Evolutionary conservation across 2,797 vertebrate species (phyloP).

Genomic region (Ctenopoma multispine): DNA sequence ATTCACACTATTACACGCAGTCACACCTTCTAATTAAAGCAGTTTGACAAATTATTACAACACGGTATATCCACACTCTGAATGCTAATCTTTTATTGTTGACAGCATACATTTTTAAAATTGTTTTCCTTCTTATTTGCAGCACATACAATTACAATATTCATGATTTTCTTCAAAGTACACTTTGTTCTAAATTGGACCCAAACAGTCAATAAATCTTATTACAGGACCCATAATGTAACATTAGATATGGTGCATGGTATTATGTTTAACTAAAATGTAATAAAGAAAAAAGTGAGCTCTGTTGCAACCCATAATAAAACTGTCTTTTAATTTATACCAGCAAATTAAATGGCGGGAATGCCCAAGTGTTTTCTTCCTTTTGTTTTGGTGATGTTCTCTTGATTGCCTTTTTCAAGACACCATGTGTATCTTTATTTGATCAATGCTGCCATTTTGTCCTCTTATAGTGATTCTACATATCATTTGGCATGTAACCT

Average conservation of each 20-base stretch:
- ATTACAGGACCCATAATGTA: slow-evolving; percentile 5
- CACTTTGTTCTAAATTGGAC: slow-evolving; percentile 5
- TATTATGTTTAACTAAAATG: slow-evolving; percentile 4
- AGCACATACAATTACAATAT: neutral
- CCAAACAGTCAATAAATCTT: slow-evolving; percentile 16
- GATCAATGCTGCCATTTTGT: neutral
- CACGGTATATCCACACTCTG: neutral
- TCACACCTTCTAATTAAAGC: slow-evolving; percentile 10
- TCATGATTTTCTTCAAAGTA: neutral
- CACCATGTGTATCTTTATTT: slow-evolving; percentile 1
- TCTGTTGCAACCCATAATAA: neutral
- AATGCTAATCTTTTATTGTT: neutral
- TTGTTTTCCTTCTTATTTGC: neutral
- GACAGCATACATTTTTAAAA: neutral
- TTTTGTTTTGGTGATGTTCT: neutral
- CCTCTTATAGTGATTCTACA: neutral
- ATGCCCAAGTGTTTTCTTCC: neutral
- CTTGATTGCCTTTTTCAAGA: neutral
- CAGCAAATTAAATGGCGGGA: neutral
- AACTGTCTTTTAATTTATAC: neutral
- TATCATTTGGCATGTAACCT: neutral
- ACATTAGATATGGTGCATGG: neutral
- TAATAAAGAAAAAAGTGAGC: neutral
- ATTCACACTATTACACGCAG: neutral
- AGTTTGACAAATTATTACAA: neutral